Evolutionary conservation across 1,140 invertebrate genomes (phyloP), one percentile per base, ranked within the genome.

Genomic region (Scaptomyza montana): DNA sequence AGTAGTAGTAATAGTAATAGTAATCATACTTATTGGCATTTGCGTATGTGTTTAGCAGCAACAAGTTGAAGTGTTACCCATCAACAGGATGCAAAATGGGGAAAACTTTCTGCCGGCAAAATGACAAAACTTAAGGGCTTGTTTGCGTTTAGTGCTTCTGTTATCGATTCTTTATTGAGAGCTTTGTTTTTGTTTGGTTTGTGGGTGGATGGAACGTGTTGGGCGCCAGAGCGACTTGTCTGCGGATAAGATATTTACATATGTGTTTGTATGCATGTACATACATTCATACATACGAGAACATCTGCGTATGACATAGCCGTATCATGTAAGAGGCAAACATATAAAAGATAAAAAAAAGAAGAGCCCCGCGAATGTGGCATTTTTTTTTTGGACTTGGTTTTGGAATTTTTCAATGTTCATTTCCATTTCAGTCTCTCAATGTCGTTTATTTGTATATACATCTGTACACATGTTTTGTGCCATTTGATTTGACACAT

Each of bases 81-180:
- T 67, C 64, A 73, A 64, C 19, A 12, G 13, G 50, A 73, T 67
- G 55, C 30, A 56, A 74, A 21, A 45, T 36, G 33, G n/a, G 46
- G 36, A 5, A 46, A 45, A 13, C 53, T 50, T 33, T 33, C 36
- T 5, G 33, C 36, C 19, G 19, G 13, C 47, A 39, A 41, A 47
- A 53, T 59, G 21, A 5, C 54, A 60, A 60, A 59, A 54, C 46
- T 53, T 53, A 49, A 36, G 45, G 62, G 60, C 51, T 49, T 68
- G 60, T 70, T 25, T 50, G 25, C 36, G 61, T 60, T 67, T 60
- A 13, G 6, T 56, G 51, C 21, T 56, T 61, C 57, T 51, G 62
- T 62, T 74, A 74, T 74, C 71, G 71, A 74, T 74, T 74, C 63
- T 54, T 73, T 55, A 72, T 46, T 51, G 60, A 30, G 36, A 33